A percentile compares a stretch with the other conserved stretches of the same genome.
phyloP scores from a whole-genome alignment of 2,888 invertebrate species.

The Philereme transversata region DNA sequence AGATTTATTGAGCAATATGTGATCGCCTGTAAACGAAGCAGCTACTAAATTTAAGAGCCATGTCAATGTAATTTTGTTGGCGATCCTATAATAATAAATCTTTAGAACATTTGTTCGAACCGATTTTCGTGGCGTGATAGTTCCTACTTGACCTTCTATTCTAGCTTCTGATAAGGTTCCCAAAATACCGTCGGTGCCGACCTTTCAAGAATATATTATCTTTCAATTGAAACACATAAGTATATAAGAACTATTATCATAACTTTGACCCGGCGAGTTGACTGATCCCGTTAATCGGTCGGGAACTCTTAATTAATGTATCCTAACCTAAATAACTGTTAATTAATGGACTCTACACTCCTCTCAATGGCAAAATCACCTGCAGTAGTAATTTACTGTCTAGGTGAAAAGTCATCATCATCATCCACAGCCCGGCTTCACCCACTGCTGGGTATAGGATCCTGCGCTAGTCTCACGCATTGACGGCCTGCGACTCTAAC shows the following conservation, averaged over 20 bases:
- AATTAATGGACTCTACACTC: constrained; percentile 49
- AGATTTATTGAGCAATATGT: too few relatives aligned
- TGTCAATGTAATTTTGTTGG: too few relatives aligned
- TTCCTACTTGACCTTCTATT: not conserved
- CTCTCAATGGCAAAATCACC: constrained; percentile 28
- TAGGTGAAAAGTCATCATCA: not conserved
- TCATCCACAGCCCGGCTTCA: too few relatives aligned
- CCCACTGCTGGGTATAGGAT: too few relatives aligned
- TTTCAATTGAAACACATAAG: not conserved
- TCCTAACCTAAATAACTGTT: constrained; percentile 68
- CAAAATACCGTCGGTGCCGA: not conserved
- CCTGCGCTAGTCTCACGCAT: too few relatives aligned
- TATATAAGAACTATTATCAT: not conserved
- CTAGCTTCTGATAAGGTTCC: not conserved
- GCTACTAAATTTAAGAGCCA: too few relatives aligned
- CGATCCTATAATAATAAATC: too few relatives aligned
- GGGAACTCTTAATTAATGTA: constrained; percentile 59
- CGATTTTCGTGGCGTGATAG: too few relatives aligned
- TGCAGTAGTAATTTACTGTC: constrained; percentile 18
- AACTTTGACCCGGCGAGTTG: constrained; percentile 44
- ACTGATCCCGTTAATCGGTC: constrained; percentile 44
- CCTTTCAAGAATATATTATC: not conserved
- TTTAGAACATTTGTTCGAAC: too few relatives aligned
- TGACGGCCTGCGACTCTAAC: too few relatives aligned
- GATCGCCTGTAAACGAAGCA: too few relatives aligned